These are phyloP conservation scores for Asarcornis scutulata DNA, from an alignment of 2,113 vertebrate species.

Conservation along the genomic window DNA sequence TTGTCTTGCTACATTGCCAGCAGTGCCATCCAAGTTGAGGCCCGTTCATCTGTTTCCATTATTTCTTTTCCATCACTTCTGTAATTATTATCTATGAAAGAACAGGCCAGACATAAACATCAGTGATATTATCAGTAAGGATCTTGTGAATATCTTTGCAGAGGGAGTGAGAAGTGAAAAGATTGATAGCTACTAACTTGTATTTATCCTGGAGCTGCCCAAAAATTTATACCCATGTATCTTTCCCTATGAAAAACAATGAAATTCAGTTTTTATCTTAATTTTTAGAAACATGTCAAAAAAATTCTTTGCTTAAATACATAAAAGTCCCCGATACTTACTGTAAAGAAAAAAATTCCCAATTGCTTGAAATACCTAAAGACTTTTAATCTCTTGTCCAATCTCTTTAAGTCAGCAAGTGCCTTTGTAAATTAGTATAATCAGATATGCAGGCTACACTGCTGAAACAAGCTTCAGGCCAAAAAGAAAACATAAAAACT, in stretches of 20 bases:
- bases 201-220: background rate
- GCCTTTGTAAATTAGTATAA: background rate
- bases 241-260: background rate
- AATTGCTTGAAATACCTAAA: background rate
- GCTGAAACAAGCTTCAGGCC: background rate
- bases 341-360: background rate
- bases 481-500: background rate
- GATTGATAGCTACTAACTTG: background rate
- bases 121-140: background rate
- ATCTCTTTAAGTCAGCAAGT: background rate
- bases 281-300: background rate
- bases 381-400: background rate
- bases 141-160: background rate
- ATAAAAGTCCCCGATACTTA: background rate
- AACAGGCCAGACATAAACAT: background rate
- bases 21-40: slow-evolving; percentile 4
- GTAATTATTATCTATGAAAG: slow-evolving; percentile 31
- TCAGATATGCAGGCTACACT: background rate
- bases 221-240: background rate
- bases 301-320: background rate
- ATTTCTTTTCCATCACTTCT: background rate
- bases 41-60: background rate
- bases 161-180: background rate
- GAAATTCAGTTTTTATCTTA: background rate
- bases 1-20: slow-evolving; percentile 11